Evolutionary conservation across 1,140 invertebrate species (phyloP).

Genomic region (Apis laboriosa): DNA sequence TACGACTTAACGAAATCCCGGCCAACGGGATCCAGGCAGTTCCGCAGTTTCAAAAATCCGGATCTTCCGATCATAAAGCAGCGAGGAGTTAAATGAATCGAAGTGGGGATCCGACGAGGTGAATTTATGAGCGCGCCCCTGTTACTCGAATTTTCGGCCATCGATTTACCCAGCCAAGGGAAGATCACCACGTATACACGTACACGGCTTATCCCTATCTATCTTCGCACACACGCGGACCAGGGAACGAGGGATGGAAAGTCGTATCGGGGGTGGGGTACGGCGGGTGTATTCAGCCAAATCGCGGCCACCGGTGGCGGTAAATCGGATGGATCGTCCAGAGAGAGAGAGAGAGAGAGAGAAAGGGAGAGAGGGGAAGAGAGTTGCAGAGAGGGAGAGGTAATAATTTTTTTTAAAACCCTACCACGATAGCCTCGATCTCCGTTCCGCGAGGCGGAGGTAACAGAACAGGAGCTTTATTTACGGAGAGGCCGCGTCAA

Average conservation of each 20-base stretch:
- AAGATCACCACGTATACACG: neutral
- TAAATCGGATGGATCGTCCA: conserved; percentile 26
- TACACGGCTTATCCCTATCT: no score
- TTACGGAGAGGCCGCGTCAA: conserved; percentile 40
- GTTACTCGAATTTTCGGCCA: conserved; percentile 22
- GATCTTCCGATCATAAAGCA: neutral
- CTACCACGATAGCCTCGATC: neutral
- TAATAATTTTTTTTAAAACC: conserved; percentile 36
- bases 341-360: neutral
- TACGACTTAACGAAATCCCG: neutral
- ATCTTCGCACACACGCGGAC: neutral
- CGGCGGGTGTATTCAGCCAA: neutral
- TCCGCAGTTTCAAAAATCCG: neutral
- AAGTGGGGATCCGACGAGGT: neutral
- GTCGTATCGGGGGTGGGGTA: neutral
- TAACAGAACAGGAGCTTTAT: conserved; percentile 33
- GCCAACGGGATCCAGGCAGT: neutral
- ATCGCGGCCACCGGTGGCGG: conserved; percentile 13
- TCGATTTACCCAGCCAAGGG: conserved; percentile 6
- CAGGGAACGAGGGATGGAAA: neutral
- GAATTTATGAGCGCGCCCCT: conserved; percentile 12
- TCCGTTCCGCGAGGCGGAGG: neutral
- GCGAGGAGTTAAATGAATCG: conserved; percentile 22
- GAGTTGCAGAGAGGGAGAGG: neutral
- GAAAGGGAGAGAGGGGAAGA: neutral